Conservation (phyloP, 2,113 vertebrate genomes). For the Eira barbara region DNA sequence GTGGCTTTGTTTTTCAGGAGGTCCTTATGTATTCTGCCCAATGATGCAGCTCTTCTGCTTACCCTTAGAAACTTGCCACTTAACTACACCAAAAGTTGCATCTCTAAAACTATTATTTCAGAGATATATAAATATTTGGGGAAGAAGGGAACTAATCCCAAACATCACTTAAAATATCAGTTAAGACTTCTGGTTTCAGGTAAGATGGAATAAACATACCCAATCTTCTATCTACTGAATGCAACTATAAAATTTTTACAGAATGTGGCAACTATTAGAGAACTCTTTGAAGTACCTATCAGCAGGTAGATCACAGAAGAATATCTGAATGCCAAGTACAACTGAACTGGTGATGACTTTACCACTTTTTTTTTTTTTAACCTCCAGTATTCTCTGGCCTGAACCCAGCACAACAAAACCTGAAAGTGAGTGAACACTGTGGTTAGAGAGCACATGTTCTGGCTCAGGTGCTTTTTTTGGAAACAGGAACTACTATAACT, state of each 20-base stretch:
- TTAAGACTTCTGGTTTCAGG: conserved; percentile 28
- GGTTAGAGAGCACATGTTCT: conserved; percentile 29
- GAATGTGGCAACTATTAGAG: background rate
- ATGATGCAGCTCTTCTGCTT: conserved; percentile 1
- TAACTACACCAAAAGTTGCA: conserved; percentile 10
- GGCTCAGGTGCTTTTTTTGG: conserved; percentile 31
- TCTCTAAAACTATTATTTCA: conserved; percentile 41
- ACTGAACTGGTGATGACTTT: background rate
- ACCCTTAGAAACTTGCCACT: conserved; percentile 8
- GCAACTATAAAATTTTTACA: conserved; percentile 43
- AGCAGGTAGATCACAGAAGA: background rate
- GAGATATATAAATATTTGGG: conserved; percentile 9
- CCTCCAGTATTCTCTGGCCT: background rate
- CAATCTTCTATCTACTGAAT: background rate
- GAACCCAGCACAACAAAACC: conserved; percentile 36
- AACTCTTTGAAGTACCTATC: background rate
- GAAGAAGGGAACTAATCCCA: background rate
- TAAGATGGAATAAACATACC: conserved; percentile 16
- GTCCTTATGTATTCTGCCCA: conserved; percentile 16
- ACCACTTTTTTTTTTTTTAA: background rate
- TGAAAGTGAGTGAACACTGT: conserved; percentile 39
- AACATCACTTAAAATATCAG: conserved; percentile 37
- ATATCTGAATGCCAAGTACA: background rate
- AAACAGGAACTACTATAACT: conserved; percentile 40
- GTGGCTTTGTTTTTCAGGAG: conserved; percentile 35